phyloP scores from a whole-genome alignment of 1,140 invertebrate genomes.

The Hermetia illucens region DNA sequence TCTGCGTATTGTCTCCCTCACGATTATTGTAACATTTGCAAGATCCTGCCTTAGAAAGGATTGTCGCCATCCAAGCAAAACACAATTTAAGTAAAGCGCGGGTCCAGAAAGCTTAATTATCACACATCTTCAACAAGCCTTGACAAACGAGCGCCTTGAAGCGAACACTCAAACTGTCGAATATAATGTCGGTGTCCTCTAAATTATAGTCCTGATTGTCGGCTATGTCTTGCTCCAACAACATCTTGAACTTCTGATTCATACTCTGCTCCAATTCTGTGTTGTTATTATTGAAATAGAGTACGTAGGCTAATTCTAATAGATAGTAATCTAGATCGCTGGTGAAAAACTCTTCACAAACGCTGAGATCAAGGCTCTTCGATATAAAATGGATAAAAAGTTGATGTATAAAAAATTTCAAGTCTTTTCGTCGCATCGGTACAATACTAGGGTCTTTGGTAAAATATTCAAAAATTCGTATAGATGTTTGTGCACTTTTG shows the following conservation, averaged over 20 bases:
- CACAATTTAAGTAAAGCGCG: too few species aligned
- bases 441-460: slow-evolving; percentile 30
- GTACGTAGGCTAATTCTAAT: slow-evolving; percentile 25
- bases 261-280: slow-evolving; percentile 25
- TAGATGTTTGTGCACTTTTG: slow-evolving; percentile 15
- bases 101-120: too few species aligned
- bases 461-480: slow-evolving; percentile 29
- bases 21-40: too few species aligned
- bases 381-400: slow-evolving; percentile 24
- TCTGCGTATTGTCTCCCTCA: too few species aligned
- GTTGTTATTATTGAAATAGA: slow-evolving; percentile 30
- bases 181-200: slow-evolving; percentile 25
- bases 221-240: slow-evolving; percentile 14
- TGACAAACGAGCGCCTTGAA: slow-evolving; percentile 29
- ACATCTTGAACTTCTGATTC: slow-evolving; percentile 24
- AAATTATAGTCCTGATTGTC: slow-evolving; percentile 7
- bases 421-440: slow-evolving; percentile 22
- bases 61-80: too few species aligned
- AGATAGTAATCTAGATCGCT: slow-evolving; percentile 28
- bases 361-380: slow-evolving; percentile 21
- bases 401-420: slow-evolving; percentile 28
- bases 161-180: slow-evolving; percentile 25
- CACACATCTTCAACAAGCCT: slow-evolving; percentile 24
- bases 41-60: too few species aligned
- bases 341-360: slow-evolving; percentile 26